Percentiles rank a stretch among this genome's conserved stretches.
Evolutionary conservation across 2,797 vertebrate species (phyloP).

Genomic region (Pantherophis alleghaniensis): DNA sequence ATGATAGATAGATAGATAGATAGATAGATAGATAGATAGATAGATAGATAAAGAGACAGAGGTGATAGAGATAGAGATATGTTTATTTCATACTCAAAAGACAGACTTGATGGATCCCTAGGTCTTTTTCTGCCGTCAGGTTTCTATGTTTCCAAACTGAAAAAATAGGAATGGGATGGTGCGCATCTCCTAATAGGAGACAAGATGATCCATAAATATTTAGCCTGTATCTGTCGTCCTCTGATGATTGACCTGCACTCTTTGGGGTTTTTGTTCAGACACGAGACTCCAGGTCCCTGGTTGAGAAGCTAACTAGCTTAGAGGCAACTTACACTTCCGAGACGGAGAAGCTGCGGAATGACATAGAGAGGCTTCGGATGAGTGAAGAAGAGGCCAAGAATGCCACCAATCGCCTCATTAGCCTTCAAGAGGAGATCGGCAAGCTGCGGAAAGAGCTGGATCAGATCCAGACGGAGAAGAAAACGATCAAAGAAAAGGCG

Average conservation of each 20-base stretch:
- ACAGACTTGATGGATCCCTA: not conserved
- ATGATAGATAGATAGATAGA: too few relatives aligned
- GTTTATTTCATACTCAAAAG: too few relatives aligned
- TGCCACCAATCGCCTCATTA: slow-evolving; percentile 79
- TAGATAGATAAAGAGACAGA: too few relatives aligned
- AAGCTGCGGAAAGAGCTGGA: slow-evolving; percentile 85
- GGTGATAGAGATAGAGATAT: too few relatives aligned
- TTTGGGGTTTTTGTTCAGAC: slow-evolving; percentile 69
- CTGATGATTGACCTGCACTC: not conserved
- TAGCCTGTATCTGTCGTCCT: not conserved
- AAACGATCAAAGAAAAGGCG: slow-evolving; percentile 87
- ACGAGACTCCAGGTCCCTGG: slow-evolving; percentile 84
- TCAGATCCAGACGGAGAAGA: slow-evolving; percentile 87
- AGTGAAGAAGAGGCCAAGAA: slow-evolving; percentile 88
- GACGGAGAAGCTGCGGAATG: slow-evolving; percentile 83
- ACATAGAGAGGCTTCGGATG: slow-evolving; percentile 82
- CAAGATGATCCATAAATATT: not conserved
- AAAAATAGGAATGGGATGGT: not conserved
- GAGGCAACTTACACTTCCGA: slow-evolving; percentile 80
- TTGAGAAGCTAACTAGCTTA: slow-evolving; percentile 80
- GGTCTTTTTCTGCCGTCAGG: not conserved
- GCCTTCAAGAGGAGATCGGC: slow-evolving; percentile 88
- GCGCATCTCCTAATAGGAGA: not conserved
- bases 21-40: too few relatives aligned
- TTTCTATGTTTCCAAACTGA: not conserved